These are phyloP conservation scores for Mormyrops boulengeri DNA, from an alignment of 2,797 vertebrate species.

Conservation along the genomic window DNA sequence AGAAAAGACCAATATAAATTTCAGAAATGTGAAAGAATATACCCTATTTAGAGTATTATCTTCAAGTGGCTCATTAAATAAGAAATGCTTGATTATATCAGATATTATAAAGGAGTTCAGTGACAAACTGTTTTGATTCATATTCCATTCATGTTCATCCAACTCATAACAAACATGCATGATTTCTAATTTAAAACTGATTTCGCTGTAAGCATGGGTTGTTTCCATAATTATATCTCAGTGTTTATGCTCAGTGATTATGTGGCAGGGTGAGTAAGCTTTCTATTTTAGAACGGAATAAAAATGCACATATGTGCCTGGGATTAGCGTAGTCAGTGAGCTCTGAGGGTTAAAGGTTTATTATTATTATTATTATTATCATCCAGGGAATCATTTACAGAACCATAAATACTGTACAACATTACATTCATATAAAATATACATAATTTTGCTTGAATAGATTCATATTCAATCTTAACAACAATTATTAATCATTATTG, in stretches of 20 bases:
- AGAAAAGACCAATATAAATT: background rate
- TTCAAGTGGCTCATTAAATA: background rate
- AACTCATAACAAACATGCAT: slow-evolving; percentile 39
- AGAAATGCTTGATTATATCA: background rate
- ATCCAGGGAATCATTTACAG: background rate
- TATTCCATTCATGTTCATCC: slow-evolving; percentile 39
- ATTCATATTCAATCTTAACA: background rate
- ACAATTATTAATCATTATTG: background rate
- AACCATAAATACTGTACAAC: background rate
- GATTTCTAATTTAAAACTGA: slow-evolving; percentile 38
- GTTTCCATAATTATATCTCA: slow-evolving; percentile 20
- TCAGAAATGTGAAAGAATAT: background rate
- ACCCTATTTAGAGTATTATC: background rate
- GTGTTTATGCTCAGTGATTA: slow-evolving; percentile 14
- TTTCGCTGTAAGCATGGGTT: slow-evolving; percentile 48
- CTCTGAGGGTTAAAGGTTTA: background rate
- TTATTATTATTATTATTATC: background rate
- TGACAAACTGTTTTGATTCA: slow-evolving; percentile 37
- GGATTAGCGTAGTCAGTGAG: background rate
- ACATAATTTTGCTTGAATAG: background rate
- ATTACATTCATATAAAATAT: background rate
- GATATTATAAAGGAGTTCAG: slow-evolving; percentile 34
- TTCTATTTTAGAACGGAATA: background rate
- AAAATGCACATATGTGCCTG: background rate
- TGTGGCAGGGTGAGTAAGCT: slow-evolving; percentile 30